These are phyloP conservation scores for Pachypanchax playfairii DNA, from an alignment of 2,113 vertebrate genomes.

Conservation along the genomic window DNA sequence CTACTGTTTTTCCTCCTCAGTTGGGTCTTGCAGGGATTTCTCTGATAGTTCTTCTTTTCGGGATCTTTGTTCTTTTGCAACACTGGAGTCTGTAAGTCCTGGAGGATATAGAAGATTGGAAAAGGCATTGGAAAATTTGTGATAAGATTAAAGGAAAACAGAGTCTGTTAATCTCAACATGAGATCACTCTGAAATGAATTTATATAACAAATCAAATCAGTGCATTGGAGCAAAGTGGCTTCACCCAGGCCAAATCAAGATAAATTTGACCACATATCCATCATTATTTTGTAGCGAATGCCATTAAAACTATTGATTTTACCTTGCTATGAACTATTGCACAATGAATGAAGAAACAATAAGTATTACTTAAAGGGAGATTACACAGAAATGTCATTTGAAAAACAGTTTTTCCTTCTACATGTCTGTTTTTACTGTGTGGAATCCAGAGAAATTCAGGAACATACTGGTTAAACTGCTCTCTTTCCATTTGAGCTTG, in stretches of 20 bases:
- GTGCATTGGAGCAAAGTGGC: constrained; percentile 6
- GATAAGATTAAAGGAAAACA: constrained; percentile 40
- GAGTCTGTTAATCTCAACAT: constrained; percentile 29
- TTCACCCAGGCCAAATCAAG: constrained; percentile 11
- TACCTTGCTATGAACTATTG: not conserved
- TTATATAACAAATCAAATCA: constrained; percentile 56
- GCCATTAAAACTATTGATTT: not conserved
- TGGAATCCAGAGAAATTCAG: too few species aligned
- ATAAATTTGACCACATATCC: not conserved
- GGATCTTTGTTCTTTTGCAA: constrained; percentile 44
- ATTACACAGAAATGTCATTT: not conserved
- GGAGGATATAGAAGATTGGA: constrained; percentile 47
- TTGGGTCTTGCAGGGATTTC: constrained; percentile 38
- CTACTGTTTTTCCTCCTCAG: constrained; percentile 43
- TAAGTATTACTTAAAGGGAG: not conserved
- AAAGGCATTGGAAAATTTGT: constrained; percentile 37
- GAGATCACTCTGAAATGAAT: constrained; percentile 43
- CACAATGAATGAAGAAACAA: not conserved
- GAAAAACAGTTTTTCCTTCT: not conserved
- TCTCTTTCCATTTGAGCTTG: constrained; percentile 93
- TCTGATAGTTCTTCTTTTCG: constrained; percentile 49
- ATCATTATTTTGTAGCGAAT: not conserved
- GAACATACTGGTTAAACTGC: constrained; percentile 83
- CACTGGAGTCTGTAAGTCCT: constrained; percentile 68
- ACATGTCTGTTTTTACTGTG: too few species aligned